Percentiles rank a stretch among this genome's conserved stretches.
These are phyloP conservation scores for Brenthis ino DNA, from an alignment of 2,888 invertebrate species.

Conservation along the genomic window DNA sequence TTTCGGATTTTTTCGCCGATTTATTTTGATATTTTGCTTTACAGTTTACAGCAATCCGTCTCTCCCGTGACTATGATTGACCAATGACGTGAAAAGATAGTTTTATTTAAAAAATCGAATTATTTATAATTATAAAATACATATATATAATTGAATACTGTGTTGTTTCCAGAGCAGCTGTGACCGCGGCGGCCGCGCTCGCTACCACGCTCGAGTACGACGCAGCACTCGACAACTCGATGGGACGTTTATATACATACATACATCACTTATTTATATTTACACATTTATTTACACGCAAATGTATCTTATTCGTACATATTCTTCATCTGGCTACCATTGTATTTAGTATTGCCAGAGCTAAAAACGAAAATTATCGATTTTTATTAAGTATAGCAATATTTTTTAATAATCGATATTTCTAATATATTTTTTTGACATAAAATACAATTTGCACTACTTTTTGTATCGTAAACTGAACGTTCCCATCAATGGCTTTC, in stretches of 20 bases:
- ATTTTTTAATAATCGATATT: no score
- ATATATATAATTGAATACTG: not conserved
- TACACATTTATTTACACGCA: not conserved
- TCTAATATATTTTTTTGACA: no score
- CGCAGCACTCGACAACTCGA: slow-evolving; percentile 2
- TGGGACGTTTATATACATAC: slow-evolving; percentile 3
- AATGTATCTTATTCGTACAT: no score
- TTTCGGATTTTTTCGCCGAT: no score
- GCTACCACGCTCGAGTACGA: slow-evolving; percentile 11
- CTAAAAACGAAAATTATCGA: not conserved
- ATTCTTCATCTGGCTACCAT: no score
- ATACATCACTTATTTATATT: not conserved
- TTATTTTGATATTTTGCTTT: no score
- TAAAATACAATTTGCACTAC: not conserved
- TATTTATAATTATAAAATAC: not conserved
- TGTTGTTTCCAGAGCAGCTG: slow-evolving; percentile 18
- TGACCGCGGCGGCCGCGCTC: slow-evolving; percentile 6
- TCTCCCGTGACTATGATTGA: no score
- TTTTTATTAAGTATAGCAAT: no score
- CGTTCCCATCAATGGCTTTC: slow-evolving; percentile 12
- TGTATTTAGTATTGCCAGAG: not conserved
- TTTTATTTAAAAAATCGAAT: no score
- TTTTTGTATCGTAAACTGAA: not conserved
- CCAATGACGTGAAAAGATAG: no score
- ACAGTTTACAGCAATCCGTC: no score